Base-by-base conservation (phyloP, 2,888 invertebrate species). In the Gymnosoma rotundatum region DNA sequence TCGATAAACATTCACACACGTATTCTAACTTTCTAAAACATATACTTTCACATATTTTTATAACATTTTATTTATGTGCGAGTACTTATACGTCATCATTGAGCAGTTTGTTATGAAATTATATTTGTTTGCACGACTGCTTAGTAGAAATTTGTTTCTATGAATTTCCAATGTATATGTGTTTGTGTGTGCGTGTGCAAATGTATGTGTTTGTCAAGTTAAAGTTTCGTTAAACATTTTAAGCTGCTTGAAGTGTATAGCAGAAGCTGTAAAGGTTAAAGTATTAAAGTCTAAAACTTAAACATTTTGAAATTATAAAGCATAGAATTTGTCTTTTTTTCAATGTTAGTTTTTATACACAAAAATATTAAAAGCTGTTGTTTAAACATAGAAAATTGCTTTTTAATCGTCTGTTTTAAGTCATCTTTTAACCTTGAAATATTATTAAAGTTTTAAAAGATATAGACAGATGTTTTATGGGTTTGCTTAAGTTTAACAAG, bases 41-140 rank as follows among this genome's bases (percentile, higher is more conserved):
- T 45, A 64, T 8, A 64, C 32, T 1, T 25, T n/a, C 12, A 42
- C n/a, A 52, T 52, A 16, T 3, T 48, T 48, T 12, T 48, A 16
- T n/a, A 48, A 42, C 25, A 48, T 32, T 5, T 1, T 45, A 36
- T 18, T 20, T 9, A 48, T n/a, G 52, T 38, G 21, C 72, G 32
- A 32, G 32, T 32, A 5, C 7, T 32, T 32, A 58, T 63, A 75
- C 64, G 50, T 66, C 83, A 76, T 76, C 78, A 81, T 81, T 60
- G 84, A 84, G 45, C 69, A 73, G 84, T 84, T 84, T 84, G 84
- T 81, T 84, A 84, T 81, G 72, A 84, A 84, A 84, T 84, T 84
- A 84, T 84, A 81, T 84, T 84, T 84, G 81, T 84, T 84, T 84
- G 81, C 83, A 83, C 80, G 83, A 83, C 61, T 83, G 83, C 75